A percentile compares a stretch with the other conserved stretches of the same genome.
Conservation (phyloP, 2,113 vertebrate genomes). For the human region DNA sequence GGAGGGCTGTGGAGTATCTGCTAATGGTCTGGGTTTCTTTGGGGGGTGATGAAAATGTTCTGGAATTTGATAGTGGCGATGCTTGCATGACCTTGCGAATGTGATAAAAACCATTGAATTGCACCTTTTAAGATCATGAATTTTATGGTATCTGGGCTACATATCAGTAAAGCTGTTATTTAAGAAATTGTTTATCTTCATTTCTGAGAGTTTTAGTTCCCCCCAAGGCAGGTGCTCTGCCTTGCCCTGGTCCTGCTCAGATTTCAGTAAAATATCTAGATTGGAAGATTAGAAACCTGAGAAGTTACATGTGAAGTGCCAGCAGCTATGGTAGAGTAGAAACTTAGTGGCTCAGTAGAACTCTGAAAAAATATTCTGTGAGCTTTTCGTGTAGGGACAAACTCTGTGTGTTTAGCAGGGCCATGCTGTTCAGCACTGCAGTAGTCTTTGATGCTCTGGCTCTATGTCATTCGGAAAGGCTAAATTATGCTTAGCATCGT, state of each 20-base stretch:
- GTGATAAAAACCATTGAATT: background rate
- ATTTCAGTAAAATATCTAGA: background rate
- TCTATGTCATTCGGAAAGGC: background rate
- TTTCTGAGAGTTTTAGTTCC: background rate
- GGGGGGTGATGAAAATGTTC: background rate
- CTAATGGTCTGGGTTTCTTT: background rate
- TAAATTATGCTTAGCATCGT: background rate
- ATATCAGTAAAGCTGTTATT: background rate
- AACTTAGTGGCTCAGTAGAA: background rate
- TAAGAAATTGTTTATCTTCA: background rate
- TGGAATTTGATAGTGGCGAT: background rate
- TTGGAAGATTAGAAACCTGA: background rate
- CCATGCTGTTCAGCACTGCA: rapidly evolving
- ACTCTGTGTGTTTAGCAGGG: background rate
- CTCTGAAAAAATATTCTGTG: background rate
- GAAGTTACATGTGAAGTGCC: background rate
- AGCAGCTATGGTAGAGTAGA: background rate
- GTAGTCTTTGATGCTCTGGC: background rate
- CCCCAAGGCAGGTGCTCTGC: background rate
- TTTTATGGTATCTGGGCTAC: background rate
- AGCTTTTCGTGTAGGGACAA: background rate
- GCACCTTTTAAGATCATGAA: background rate
- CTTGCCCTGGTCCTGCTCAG: background rate
- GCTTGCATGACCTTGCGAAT: background rate
- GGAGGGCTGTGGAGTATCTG: background rate